Conservation (phyloP, 2,888 invertebrate species). For the Agrochola circellaris region DNA sequence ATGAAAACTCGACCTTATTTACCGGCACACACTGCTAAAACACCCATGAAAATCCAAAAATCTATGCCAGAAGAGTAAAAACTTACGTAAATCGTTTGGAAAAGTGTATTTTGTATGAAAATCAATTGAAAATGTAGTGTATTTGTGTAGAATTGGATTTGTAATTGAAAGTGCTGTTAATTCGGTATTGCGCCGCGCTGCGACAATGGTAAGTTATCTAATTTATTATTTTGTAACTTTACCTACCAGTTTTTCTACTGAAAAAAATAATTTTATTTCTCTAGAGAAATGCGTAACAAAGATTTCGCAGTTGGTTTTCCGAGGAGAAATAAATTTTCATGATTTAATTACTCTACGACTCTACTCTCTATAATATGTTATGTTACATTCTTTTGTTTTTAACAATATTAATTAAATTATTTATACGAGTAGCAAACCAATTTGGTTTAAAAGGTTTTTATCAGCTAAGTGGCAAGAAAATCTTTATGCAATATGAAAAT, state of each 20-base stretch:
- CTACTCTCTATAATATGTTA: no score
- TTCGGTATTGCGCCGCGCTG: constrained; percentile 31
- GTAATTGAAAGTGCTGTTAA: constrained; percentile 32
- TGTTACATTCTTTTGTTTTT: background rate
- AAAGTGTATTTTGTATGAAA: constrained; percentile 15
- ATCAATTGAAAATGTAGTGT: constrained; percentile 58
- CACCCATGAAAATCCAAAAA: constrained; percentile 64
- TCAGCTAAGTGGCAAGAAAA: background rate
- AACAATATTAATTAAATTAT: background rate
- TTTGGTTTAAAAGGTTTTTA: background rate
- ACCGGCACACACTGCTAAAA: constrained; percentile 71
- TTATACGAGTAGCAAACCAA: background rate
- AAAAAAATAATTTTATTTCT: background rate
- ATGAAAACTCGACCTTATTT: constrained; percentile 84
- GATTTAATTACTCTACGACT: background rate
- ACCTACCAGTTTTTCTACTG: background rate
- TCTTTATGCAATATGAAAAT: background rate
- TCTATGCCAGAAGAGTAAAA: constrained; percentile 40
- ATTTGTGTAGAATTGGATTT: constrained; percentile 12
- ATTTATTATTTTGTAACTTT: constrained; percentile 16
- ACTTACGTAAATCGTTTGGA: constrained; percentile 18
- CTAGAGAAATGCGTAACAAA: constrained; percentile 6
- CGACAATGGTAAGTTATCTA: constrained; percentile 70
- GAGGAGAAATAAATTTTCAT: background rate
- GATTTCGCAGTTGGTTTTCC: background rate